A percentile compares a stretch with the other conserved stretches of the same genome.
Conservation (phyloP, 2,888 invertebrate genomes). For the Steinernema hermaphroditum region DNA sequence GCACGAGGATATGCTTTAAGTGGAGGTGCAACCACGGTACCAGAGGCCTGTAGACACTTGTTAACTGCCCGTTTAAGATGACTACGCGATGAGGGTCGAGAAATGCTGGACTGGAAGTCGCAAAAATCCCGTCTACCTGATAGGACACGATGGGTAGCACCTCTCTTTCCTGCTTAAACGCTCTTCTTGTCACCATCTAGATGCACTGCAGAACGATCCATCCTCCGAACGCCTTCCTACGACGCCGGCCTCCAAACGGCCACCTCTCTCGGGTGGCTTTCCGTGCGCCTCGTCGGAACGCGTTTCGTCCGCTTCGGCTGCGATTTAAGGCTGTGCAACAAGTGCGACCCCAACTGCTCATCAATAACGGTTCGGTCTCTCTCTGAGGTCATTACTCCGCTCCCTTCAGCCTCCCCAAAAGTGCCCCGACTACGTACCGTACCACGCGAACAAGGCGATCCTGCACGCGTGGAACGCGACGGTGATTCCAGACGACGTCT, state of each 20-base stretch:
- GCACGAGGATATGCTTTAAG: constrained; percentile 45
- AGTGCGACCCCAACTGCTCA: constrained; percentile 41
- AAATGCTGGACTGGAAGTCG: constrained; percentile 49
- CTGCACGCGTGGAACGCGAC: background rate
- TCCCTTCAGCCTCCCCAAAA: background rate
- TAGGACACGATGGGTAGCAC: constrained; percentile 41
- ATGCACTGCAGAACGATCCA: constrained; percentile 44
- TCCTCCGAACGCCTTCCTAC: constrained; percentile 41
- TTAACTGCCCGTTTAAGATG: constrained; percentile 33
- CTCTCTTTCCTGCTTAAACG: constrained; percentile 8
- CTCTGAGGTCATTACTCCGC: too few species aligned
- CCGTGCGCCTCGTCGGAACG: constrained; percentile 44
- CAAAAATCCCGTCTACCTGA: constrained; percentile 40
- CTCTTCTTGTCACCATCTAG: too few species aligned
- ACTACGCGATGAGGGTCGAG: constrained; percentile 45
- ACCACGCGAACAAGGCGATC: constrained; percentile 10
- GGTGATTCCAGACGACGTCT: background rate
- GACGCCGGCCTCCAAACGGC: constrained; percentile 33
- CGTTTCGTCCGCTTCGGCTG: constrained; percentile 42
- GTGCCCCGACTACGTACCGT: constrained; percentile 1
- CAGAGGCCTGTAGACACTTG: background rate
- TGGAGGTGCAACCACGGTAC: constrained; percentile 29
- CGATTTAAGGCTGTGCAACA: constrained; percentile 43
- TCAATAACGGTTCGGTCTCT: constrained; percentile 37
- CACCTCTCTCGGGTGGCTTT: constrained; percentile 44